phyloP scores from a whole-genome alignment of 2,888 invertebrate species.

The Thelaira solivaga region DNA sequence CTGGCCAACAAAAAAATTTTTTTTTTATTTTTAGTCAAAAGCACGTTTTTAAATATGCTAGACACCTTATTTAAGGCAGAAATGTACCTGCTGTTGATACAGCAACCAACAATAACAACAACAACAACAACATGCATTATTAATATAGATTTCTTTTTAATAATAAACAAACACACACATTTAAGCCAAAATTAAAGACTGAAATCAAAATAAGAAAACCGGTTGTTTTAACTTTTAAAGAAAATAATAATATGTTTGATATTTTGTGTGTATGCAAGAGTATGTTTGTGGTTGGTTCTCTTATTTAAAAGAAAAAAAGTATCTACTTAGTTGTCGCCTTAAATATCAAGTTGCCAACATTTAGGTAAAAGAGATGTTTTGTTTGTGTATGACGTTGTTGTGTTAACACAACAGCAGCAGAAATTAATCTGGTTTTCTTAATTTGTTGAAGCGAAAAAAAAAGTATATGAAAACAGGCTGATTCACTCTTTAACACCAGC shows the following conservation, averaged over 20 bases:
- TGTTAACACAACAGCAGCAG: not conserved
- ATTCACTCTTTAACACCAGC: conserved; percentile 13
- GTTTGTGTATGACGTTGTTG: not conserved
- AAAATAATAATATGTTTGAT: conserved; percentile 1
- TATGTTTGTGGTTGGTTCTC: not conserved
- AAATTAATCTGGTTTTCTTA: conserved; percentile 20
- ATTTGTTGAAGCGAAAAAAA: conserved; percentile 1
- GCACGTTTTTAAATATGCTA: not conserved
- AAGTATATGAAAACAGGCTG: conserved; percentile 12
- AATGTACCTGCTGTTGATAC: conserved; percentile 49
- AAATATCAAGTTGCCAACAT: conserved; percentile 56
- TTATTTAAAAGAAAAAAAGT: not conserved
- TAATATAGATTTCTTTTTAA: conserved; percentile 35
- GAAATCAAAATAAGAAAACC: conserved; percentile 36
- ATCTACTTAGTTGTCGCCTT: conserved; percentile 26
- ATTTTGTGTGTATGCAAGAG: not conserved
- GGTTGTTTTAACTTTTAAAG: conserved; percentile 19
- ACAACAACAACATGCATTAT: not conserved
- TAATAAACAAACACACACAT: conserved; percentile 11
- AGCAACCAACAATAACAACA: too few species aligned
- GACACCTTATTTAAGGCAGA: conserved; percentile 17
- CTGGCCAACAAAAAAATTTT: not conserved
- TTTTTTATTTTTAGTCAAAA: not conserved
- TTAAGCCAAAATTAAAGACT: conserved; percentile 13
- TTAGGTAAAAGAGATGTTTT: conserved; percentile 34